A percentile compares a stretch with the other conserved stretches of the same genome.
Evolutionary conservation across 1,140 invertebrate genomes (phyloP).

Genomic region (Drosophila tsacasi): DNA sequence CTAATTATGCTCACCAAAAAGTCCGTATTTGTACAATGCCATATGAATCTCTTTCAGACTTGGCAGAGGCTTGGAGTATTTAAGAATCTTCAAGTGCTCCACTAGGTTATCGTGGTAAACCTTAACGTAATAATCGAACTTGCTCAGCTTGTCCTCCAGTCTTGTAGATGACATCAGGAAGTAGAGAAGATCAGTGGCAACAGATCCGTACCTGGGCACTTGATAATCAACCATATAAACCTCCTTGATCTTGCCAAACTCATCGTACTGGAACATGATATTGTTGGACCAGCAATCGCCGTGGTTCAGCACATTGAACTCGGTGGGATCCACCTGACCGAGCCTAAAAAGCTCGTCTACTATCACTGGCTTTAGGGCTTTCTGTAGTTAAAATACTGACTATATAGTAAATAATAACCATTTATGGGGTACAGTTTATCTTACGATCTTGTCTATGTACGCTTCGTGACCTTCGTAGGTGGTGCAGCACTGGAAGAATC

Average conservation of each 20-base stretch:
- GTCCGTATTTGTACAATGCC: constrained; percentile 50
- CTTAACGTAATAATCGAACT: constrained; percentile 76
- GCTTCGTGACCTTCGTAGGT: constrained; percentile 51
- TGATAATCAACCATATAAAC: constrained; percentile 72
- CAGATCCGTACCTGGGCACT: constrained; percentile 61
- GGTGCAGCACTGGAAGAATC: constrained; percentile 45
- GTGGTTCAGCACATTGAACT: constrained; percentile 88
- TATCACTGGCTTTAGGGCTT: constrained; percentile 15
- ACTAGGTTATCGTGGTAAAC: constrained; percentile 69
- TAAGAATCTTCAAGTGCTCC: constrained; percentile 57
- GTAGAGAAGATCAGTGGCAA: constrained; percentile 67
- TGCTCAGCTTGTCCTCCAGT: constrained; percentile 67
- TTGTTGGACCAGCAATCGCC: constrained; percentile 87
- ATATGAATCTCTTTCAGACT: constrained; percentile 61
- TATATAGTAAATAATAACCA: neutral
- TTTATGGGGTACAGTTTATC: neutral
- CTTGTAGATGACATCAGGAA: constrained; percentile 70
- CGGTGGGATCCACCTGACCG: constrained; percentile 72
- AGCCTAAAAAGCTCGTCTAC: constrained; percentile 46
- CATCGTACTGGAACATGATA: constrained; percentile 88
- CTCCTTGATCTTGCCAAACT: constrained; percentile 78
- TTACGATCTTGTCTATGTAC: constrained; percentile 66
- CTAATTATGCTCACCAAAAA: constrained; percentile 52
- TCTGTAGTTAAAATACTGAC: constrained; percentile 9
- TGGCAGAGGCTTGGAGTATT: constrained; percentile 65